phyloP scores from a whole-genome alignment of 2,888 invertebrate species.

The Callosobruchus maculatus region DNA sequence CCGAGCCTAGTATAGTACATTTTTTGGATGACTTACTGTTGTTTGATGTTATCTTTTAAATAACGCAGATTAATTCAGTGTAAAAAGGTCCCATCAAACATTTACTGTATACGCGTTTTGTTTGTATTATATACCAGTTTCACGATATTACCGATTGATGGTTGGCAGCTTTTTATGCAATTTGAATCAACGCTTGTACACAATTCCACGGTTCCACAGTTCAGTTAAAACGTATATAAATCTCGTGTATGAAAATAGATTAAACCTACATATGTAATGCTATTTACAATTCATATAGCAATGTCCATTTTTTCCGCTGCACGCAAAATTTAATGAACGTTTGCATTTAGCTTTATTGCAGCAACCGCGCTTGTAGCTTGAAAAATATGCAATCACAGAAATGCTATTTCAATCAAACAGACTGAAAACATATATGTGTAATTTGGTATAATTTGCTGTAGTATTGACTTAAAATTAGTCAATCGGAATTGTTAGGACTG shows the following conservation, averaged over 20 bases:
- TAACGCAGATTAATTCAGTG: too few relatives aligned
- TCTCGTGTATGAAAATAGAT: background rate
- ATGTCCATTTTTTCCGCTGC: background rate
- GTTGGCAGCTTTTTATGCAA: background rate
- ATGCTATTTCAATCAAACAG: too few relatives aligned
- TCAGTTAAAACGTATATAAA: constrained; percentile 1
- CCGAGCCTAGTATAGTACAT: too few relatives aligned
- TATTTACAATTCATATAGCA: background rate
- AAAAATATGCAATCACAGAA: background rate
- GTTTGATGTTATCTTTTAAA: too few relatives aligned
- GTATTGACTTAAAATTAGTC: too few relatives aligned
- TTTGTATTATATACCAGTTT: background rate
- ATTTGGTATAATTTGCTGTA: too few relatives aligned
- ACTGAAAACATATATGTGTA: too few relatives aligned
- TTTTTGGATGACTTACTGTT: too few relatives aligned
- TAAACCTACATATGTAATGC: background rate
- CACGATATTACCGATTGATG: background rate
- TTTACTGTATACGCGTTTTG: too few relatives aligned
- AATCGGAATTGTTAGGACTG: too few relatives aligned
- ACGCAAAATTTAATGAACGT: background rate
- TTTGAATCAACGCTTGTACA: background rate
- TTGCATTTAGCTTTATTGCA: background rate
- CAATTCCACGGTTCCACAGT: constrained; percentile 22
- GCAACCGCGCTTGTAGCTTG: background rate
- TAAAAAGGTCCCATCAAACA: too few relatives aligned